Percentiles rank a stretch among this genome's conserved stretches.
Evolutionary conservation across 2,113 vertebrate genomes (phyloP).

Genomic region (Zingel zingel): DNA sequence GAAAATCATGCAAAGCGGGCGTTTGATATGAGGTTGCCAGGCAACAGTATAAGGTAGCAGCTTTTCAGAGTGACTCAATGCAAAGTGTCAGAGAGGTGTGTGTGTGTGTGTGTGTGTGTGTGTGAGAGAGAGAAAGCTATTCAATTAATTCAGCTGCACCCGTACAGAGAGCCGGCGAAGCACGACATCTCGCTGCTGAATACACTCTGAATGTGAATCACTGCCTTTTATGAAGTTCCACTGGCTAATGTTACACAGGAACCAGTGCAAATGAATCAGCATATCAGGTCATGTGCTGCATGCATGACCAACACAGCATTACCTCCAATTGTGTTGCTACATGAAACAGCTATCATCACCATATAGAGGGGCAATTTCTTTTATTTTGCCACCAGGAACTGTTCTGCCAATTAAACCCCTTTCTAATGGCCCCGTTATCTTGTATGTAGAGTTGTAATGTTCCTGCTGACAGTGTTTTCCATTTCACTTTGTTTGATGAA

Average conservation of each 20-base stretch:
- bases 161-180: slow-evolving; percentile 28
- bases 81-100: slow-evolving; percentile 58
- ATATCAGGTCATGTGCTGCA: slow-evolving; percentile 18
- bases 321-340: slow-evolving; percentile 45
- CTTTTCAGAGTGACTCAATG: slow-evolving; percentile 74
- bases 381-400: slow-evolving; percentile 34
- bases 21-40: slow-evolving; percentile 80
- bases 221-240: slow-evolving; percentile 38
- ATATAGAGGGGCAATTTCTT: not conserved
- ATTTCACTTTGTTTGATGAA: slow-evolving; percentile 6
- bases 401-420: not conserved
- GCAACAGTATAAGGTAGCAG: slow-evolving; percentile 78
- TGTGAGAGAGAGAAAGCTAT: slow-evolving; percentile 32
- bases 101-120: slow-evolving; percentile 32
- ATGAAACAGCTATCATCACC: slow-evolving; percentile 29
- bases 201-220: slow-evolving; percentile 38
- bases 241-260: slow-evolving; percentile 6
- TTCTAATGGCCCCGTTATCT: not conserved
- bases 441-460: not conserved
- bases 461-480: not conserved
- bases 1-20: slow-evolving; percentile 61
- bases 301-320: slow-evolving; percentile 35
- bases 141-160: slow-evolving; percentile 63
- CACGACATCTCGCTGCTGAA: slow-evolving; percentile 24
- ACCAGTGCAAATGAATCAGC: slow-evolving; percentile 29